Conservation (phyloP, 1,140 invertebrate species). For the Drosophila watanabei region DNA sequence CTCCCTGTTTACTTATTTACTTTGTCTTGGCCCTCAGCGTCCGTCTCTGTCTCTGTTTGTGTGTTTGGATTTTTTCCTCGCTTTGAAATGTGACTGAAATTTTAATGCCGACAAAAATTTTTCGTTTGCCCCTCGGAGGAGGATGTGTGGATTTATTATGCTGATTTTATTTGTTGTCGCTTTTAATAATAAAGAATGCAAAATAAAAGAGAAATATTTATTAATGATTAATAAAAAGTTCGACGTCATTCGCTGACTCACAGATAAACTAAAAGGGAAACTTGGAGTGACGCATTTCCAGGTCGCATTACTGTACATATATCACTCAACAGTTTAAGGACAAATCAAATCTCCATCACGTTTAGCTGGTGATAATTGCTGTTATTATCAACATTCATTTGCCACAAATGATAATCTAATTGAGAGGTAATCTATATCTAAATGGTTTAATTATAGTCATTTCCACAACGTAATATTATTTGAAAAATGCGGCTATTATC, state of each 20-base stretch:
- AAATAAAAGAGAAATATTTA: conserved; percentile 35
- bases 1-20: conserved; percentile 76
- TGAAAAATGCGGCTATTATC: background rate
- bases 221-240: conserved; percentile 65
- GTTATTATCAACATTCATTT: background rate
- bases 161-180: conserved; percentile 71
- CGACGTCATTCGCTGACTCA: conserved; percentile 36
- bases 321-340: background rate
- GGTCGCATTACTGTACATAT: background rate
- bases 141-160: conserved; percentile 73
- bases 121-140: conserved; percentile 20
- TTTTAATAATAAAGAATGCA: conserved; percentile 70
- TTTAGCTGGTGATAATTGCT: conserved; percentile 1
- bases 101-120: conserved; percentile 67
- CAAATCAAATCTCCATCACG: conserved; percentile 2
- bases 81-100: conserved; percentile 80
- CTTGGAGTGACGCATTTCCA: conserved; percentile 7
- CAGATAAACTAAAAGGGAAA: conserved; percentile 2
- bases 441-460: conserved; percentile 4
- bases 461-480: background rate
- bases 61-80: conserved; percentile 59
- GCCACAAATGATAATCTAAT: conserved; percentile 15
- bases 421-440: background rate
- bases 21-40: conserved; percentile 40
- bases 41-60: conserved; percentile 38